These are phyloP conservation scores for Monodelphis domestica DNA, from an alignment of 2,797 vertebrate genomes.

Conservation along the genomic window DNA sequence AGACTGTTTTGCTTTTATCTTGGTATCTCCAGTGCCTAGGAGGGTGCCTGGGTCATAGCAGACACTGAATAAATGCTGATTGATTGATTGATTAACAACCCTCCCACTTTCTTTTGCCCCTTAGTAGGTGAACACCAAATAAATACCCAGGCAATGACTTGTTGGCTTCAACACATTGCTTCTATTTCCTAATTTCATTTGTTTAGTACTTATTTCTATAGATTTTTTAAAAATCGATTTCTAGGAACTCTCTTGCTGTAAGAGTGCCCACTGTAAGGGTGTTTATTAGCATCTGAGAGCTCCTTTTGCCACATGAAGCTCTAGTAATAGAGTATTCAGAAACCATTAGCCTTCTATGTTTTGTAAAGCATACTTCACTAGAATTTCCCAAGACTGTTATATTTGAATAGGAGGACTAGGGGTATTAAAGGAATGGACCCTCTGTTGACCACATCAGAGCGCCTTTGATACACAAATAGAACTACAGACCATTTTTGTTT, in stretches of 20 bases:
- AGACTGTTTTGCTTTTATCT: background rate
- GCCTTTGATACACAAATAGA: constrained; percentile 75
- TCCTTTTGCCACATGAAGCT: constrained; percentile 73
- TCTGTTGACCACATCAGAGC: constrained; percentile 68
- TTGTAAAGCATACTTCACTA: constrained; percentile 46
- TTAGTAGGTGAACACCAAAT: constrained; percentile 64
- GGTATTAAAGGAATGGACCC: constrained; percentile 60
- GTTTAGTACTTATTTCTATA: constrained; percentile 66
- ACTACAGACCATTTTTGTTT: constrained; percentile 77
- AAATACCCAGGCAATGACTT: constrained; percentile 44
- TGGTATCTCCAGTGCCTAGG: background rate
- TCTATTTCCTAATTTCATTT: constrained; percentile 69
- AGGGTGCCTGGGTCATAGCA: background rate
- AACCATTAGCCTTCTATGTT: constrained; percentile 55
- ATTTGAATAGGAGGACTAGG: constrained; percentile 42
- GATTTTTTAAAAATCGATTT: constrained; percentile 60
- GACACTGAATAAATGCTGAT: background rate
- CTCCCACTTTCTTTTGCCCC: constrained; percentile 18
- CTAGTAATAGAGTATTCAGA: constrained; percentile 77
- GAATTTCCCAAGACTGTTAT: constrained; percentile 58
- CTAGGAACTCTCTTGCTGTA: constrained; percentile 76
- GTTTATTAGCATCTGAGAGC: constrained; percentile 74
- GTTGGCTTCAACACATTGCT: constrained; percentile 66
- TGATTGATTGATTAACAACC: background rate
- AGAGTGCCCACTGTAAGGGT: constrained; percentile 77